phyloP scores from a whole-genome alignment of 2,888 invertebrate species.

The Thereva nobilitata region DNA sequence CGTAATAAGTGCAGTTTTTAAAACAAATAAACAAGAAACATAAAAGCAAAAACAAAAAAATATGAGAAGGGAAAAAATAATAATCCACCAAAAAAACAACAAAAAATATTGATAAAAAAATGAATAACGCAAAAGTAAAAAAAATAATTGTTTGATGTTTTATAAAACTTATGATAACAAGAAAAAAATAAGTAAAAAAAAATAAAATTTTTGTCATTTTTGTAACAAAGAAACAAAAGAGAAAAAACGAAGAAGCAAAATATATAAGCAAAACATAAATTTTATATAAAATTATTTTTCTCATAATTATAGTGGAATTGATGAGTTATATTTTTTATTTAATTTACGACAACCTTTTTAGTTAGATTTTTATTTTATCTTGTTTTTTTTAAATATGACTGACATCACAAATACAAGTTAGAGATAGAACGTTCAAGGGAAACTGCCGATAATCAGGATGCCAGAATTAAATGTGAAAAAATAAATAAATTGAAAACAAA shows the following conservation, averaged over 20 bases:
- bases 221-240: too few species aligned
- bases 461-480: constrained; percentile 2
- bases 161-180: background rate
- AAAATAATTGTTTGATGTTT: background rate
- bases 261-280: constrained; percentile 1
- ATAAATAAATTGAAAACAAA: too few species aligned
- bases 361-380: too few species aligned
- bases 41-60: background rate
- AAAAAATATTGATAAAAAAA: background rate
- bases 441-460: background rate
- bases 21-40: constrained; percentile 1
- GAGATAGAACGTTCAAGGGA: constrained; percentile 22
- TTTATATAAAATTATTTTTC: background rate
- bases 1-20: constrained; percentile 1
- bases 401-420: constrained; percentile 28
- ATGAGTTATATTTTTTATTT: too few species aligned
- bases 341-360: too few species aligned
- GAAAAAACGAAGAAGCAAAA: background rate
- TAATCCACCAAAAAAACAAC: too few species aligned
- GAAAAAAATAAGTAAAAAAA: background rate
- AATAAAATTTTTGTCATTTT: background rate
- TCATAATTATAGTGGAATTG: too few species aligned
- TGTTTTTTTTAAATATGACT: constrained; percentile 9
- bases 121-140: background rate
- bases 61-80: background rate